Base-by-base conservation (phyloP, 2,888 invertebrate genomes). In the Neocrepidodera transversa region DNA sequence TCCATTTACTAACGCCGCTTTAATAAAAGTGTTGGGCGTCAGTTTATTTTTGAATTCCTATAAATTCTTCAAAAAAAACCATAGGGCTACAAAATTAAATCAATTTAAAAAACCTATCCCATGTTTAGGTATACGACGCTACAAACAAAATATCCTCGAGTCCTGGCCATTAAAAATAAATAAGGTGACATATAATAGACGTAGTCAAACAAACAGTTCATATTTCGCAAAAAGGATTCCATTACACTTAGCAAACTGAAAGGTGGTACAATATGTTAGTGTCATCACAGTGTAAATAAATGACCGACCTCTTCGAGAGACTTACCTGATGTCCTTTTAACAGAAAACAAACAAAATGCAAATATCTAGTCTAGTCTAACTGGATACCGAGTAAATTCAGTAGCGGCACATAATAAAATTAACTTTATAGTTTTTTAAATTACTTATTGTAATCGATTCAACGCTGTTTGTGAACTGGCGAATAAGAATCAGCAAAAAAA, bases 281-380 rank as follows among this genome's bases (percentile, higher is more conserved):
- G 70, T 70, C 69, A 67, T 66, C 63, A 60, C 62, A 65, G 59
- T 63, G 66, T 65, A 66, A 66, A 65, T 64, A 68, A 68, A 65
- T 65, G 65, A 65, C 63, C 60, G 64, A 64, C 62, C 59, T 65
- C 52, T 58, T 54, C 55, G 45, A 53, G 67, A 51, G 28, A 51
- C 40, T 65, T 72, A 72, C 72, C 71, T 70, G 71, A 64, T 65
- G 61, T 58, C 62, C 64, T 60, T 55, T 55, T 48, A 54, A 60
- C 54, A 64, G 65, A 68, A 69, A 66, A 63, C 64, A 67, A 66
- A 64, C 57, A 66, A 60, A 71, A 71, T 70, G 72, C 68, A 69
- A 71, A 71, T 68, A 63, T 60, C 60, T 63, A 60, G 57, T 60
- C 58, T 58, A 60, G 48, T 58, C 53, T 42, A 60, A 60, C 63